Evolutionary conservation across 2,113 vertebrate genomes (phyloP).

Genomic region (Crocuta crocuta): DNA sequence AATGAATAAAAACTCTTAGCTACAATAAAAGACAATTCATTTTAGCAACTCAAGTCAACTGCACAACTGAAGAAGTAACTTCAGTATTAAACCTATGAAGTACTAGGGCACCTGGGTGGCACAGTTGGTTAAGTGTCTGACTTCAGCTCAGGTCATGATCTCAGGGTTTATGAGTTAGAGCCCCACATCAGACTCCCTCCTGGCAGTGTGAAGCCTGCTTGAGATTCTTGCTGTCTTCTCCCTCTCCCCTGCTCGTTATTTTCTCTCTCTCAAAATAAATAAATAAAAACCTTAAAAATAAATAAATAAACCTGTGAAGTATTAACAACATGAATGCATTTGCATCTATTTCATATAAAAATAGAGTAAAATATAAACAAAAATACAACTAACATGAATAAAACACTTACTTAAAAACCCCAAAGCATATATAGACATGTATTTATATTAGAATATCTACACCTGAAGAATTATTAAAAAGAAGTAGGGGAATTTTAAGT

Average conservation of each 20-base stretch:
- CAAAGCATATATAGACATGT: not conserved
- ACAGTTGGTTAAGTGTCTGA: too few relatives aligned
- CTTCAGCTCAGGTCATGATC: too few relatives aligned
- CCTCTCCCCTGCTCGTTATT: too few relatives aligned
- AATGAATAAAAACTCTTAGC: slow-evolving; percentile 42
- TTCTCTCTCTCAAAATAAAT: too few relatives aligned
- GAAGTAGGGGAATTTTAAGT: not conserved
- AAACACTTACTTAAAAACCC: not conserved
- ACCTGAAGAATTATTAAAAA: slow-evolving; percentile 15
- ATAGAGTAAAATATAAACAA: slow-evolving; percentile 31
- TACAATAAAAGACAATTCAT: slow-evolving; percentile 23
- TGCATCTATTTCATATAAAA: slow-evolving; percentile 49
- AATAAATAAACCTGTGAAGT: too few relatives aligned
- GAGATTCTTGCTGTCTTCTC: too few relatives aligned
- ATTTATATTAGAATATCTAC: not conserved
- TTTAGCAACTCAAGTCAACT: slow-evolving; percentile 1
- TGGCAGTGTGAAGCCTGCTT: too few relatives aligned
- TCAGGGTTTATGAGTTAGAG: too few relatives aligned
- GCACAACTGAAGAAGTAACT: not conserved
- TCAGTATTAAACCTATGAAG: slow-evolving; percentile 38
- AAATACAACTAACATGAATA: not conserved
- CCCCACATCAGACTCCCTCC: too few relatives aligned
- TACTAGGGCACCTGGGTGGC: too few relatives aligned
- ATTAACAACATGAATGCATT: not conserved
- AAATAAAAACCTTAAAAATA: too few relatives aligned